A percentile compares a stretch with the other conserved stretches of the same genome.
Conservation (phyloP, 2,113 vertebrate species). For the Ciconia maguari region DNA sequence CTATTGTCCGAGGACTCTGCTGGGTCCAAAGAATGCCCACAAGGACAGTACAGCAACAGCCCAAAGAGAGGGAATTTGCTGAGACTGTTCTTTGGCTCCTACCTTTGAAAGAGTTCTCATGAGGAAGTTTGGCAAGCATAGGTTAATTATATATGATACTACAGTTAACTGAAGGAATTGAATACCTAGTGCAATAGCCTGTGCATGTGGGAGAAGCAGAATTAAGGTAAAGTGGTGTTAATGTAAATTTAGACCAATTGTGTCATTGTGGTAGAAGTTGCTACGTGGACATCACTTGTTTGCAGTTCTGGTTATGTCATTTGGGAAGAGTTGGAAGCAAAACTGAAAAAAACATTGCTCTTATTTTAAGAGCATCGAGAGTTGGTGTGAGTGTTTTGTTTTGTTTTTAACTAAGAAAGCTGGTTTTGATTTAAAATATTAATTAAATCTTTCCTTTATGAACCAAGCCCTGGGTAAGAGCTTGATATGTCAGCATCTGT, state of each 20-base stretch:
- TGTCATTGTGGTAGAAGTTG: background rate
- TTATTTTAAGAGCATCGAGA: background rate
- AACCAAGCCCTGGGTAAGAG: background rate
- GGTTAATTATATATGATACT: background rate
- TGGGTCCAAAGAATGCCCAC: background rate
- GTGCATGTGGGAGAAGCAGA: background rate
- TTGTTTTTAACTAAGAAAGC: background rate
- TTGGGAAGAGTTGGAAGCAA: background rate
- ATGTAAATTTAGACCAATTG: background rate
- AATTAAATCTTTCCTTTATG: constrained; percentile 7
- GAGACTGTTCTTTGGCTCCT: background rate
- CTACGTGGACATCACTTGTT: background rate
- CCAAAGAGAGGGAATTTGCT: background rate
- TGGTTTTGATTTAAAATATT: constrained; percentile 32
- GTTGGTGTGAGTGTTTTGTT: background rate
- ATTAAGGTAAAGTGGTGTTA: background rate
- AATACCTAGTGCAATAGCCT: background rate
- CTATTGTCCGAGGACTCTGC: background rate
- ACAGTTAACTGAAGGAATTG: background rate
- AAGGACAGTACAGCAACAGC: background rate
- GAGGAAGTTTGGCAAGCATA: background rate
- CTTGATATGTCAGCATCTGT: constrained; percentile 32
- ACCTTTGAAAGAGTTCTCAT: background rate
- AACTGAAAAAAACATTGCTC: background rate
- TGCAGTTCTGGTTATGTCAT: constrained; percentile 1